Percentiles rank a stretch among this genome's conserved stretches.
These are phyloP conservation scores for Anguilla pacifica DNA, from an alignment of 2,797 vertebrate species.

Conservation along the genomic window DNA sequence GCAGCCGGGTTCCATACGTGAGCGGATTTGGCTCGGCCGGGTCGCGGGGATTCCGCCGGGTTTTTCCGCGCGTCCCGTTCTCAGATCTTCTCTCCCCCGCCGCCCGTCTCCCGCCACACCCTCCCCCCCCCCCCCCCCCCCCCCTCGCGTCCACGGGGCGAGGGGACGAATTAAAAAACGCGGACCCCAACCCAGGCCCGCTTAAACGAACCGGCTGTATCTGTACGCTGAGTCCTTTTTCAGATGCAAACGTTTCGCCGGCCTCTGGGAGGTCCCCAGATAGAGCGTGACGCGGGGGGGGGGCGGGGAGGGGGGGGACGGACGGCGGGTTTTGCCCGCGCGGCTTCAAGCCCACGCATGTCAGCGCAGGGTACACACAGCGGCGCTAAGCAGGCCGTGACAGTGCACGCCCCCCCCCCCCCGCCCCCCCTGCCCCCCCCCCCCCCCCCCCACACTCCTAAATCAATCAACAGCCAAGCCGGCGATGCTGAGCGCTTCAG, in stretches of 20 bases:
- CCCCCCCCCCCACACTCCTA: neutral
- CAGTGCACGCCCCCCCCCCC: neutral
- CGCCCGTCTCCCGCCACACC: no score
- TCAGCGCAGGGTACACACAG: neutral
- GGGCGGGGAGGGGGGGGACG: no score
- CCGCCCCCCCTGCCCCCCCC: no score
- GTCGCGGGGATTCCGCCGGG: conserved; percentile 32
- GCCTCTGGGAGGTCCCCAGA: neutral
- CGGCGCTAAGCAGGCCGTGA: neutral
- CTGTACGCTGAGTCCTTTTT: neutral
- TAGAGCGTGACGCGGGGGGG: no score
- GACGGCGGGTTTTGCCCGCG: neutral
- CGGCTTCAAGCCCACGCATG: no score
- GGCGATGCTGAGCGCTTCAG: neutral
- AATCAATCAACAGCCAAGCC: neutral
- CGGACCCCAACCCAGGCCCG: no score
- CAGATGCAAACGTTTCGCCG: neutral
- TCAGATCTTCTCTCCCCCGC: neutral
- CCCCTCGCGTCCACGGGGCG: no score
- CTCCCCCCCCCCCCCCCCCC: no score
- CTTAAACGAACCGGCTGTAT: neutral
- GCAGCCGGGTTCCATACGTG: conserved; percentile 63
- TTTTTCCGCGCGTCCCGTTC: neutral
- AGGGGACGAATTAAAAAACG: neutral
- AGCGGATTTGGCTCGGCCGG: conserved; percentile 38